Base-by-base conservation (phyloP, 1,140 invertebrate species). In the Drosophila takahashii region DNA sequence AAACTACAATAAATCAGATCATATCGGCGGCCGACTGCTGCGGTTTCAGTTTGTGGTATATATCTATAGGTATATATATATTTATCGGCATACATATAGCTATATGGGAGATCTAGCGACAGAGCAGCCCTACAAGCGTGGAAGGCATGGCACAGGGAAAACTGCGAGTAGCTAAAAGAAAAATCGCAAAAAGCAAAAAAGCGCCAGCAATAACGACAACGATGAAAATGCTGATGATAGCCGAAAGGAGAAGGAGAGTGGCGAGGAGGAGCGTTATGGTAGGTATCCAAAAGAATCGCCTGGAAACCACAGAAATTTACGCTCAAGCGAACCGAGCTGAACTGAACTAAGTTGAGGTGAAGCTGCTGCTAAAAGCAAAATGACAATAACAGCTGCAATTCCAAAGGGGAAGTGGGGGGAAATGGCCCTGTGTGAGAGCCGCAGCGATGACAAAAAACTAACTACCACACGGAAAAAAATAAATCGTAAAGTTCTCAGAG, bases 361-460 rank as follows among this genome's bases (percentile, higher is more conserved):
- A 70, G 81, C 80, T 83, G 70, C 32, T 65, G 80, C 57, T 51
- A 47, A 86, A 86, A 72, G 81, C 74, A 87, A 86, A 87, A 89
- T 87, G 84, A 89, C 83, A 87, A 87, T 83, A 87, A 89, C 83
- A 87, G 84, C 83, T 89, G 83, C 84, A 89, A 66, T 72, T 77
- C 74, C 45, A 41, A 10, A 15, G 36, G 15, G 39, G 34, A 1
- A 1, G 1, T 3, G 22, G 45, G 16, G 37, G 16, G 37, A 15
- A 39, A 58, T 48, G 44, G 51, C 64, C 66, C 66, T 70, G 10
- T 56, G 42, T 53, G 51, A 18, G 51, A 41, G 34, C n/a, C 18
- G 9, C 26, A 44, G 7, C 27, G 48, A 26, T 29, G 70, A 54
- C 74, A 77, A 64, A 59, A 65, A 62, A 62, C 44, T 59, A 77